Evolutionary conservation across 1,140 invertebrate genomes (phyloP), one percentile per base, ranked within the genome.

Genomic region (Matsumurasca onukii): DNA sequence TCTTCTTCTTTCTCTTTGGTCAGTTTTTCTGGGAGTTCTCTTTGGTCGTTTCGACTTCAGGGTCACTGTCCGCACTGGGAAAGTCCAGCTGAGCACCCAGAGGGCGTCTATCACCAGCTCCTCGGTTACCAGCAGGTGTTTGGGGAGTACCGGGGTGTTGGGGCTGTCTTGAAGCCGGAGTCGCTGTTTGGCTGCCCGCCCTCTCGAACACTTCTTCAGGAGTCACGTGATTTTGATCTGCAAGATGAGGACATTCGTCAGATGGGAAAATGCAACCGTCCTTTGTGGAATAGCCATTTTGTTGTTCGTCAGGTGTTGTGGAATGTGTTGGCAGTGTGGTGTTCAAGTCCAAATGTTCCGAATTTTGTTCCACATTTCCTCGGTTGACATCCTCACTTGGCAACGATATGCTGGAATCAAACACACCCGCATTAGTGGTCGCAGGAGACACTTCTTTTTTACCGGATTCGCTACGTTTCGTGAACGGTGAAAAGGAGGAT

Each of bases 101-200:
- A 65, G 62, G 62, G n/a, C n/a, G n/a, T 45, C 31, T 39, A 65
- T 45, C 17, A 48, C 39, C 9, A 45, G 9, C 15, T 65, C 62
- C 1, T 48, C 27, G 1, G 62, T 48, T 45, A 65, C 20, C 2
- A 39, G 45, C 22, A 65, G 27, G 48, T 65, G 62, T 25, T 65
- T 65, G 34, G 34, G 1, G 9, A 65, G 27, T 22, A 68, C 34
- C 15, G 67, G 67, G 2, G 67, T 68, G 27, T 68, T 63, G 67
- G 67, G 13, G 67, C 67, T 17, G 67, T 68, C 34, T 63, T 62
- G 29, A 68, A 68, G 3, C 62, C 52, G 1, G 63, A 20, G 15
- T 68, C 67, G n/a, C 34, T 68, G 30, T 68, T 59, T n/a, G n/a
- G 31, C 52, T 20, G 0, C 39, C 59, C 13, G 55, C 25, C 63